Evolutionary conservation across 2,797 vertebrate species (phyloP), one percentile per base, ranked within the genome.

Genomic region (Vireo griseus): DNA sequence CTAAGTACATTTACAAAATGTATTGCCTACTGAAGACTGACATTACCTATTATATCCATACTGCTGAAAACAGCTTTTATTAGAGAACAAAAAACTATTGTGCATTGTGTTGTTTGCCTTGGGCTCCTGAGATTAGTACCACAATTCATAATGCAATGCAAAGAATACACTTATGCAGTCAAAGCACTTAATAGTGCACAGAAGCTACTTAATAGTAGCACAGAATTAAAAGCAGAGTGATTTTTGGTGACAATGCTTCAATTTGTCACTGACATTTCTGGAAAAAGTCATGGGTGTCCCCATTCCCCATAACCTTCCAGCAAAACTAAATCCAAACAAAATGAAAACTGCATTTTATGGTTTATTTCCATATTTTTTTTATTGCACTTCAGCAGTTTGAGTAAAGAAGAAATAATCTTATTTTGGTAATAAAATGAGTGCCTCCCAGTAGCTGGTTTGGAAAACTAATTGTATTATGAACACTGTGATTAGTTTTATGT

Each of bases 271-370:
- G 15, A 29, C 42, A 26, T 77, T 77, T 67, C 39, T 86, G 61
- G 39, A 72, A 84, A 77, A 71, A 37, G 2, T 73, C 15, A 16
- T 37, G 19, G 19, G 6, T 69, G 9, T 20, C 11, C 13, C 16
- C 17, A 39, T 29, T 15, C 12, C 3, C 4, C 4, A 8, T 5
- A 22, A 0, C 6, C 6, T 69, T 72, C 22, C 15, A 55, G 28
- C 14, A 88, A 88, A 87, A 90, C 54, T 26, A 87, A 73, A 42
- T 57, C 25, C 13, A 25, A 57, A 65, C 2, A 42, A 67, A 89
- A 61, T 39, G 1, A 57, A 74, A 74, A 57, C 13, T 65, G 5
- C 7, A 37, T 74, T 80, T 84, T 4, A 8, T 61, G 15, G 10
- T 61, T 66, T 55, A 24, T 80, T 88, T 88, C n/a, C 12, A 9